Percentiles rank a stretch among this genome's conserved stretches.
Evolutionary conservation across 2,888 invertebrate species (phyloP).

Genomic region (Lasius platythorax): DNA sequence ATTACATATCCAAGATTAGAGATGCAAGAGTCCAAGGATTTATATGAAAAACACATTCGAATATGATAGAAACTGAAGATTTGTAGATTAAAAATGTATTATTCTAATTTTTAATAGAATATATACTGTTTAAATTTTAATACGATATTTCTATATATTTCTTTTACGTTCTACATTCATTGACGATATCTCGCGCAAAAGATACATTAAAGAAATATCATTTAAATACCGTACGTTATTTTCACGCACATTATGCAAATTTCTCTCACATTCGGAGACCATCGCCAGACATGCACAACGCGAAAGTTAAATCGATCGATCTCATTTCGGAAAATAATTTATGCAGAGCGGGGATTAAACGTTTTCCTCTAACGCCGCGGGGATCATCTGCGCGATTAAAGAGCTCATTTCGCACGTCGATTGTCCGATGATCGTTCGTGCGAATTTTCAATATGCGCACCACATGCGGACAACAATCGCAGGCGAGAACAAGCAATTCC

Average conservation of each 20-base stretch:
- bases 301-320: constrained; percentile 36
- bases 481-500: constrained; percentile 30
- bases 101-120: background rate
- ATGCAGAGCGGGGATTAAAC: constrained; percentile 31
- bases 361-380: constrained; percentile 27
- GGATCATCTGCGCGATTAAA: constrained; percentile 49
- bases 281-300: constrained; percentile 1
- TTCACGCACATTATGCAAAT: constrained; percentile 25
- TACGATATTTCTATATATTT: background rate
- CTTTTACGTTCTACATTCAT: background rate
- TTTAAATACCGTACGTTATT: background rate
- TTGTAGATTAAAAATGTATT: background rate
- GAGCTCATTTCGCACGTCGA: constrained; percentile 50
- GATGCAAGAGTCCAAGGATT: background rate
- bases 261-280: constrained; percentile 17
- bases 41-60: background rate
- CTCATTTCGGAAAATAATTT: constrained; percentile 49
- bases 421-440: constrained; percentile 42
- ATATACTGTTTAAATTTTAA: background rate
- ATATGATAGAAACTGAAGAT: background rate
- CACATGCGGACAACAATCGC: constrained; percentile 25
- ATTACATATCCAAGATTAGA: background rate
- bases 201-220: background rate
- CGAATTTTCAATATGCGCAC: constrained; percentile 39
- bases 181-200: background rate